Base-by-base conservation (phyloP, 2,888 invertebrate genomes). In the Agrotis exclamationis region DNA sequence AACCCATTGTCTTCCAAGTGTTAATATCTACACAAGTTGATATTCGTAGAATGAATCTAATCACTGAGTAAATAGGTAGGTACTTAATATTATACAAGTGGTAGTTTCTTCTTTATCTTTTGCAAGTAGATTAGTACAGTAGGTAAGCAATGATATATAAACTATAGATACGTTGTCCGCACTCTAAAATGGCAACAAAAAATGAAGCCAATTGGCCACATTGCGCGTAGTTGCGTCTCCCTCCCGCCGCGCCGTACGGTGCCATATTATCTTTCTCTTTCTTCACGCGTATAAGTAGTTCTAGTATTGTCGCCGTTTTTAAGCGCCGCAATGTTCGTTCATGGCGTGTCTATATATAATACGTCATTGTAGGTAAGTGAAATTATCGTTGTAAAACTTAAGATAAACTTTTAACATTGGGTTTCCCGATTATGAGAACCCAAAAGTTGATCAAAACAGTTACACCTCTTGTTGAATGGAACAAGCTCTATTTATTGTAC, bases 401-500 rank as follows among this genome's bases (percentile, higher is more conserved):
- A 56, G 39, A 44, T 20, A 44, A 45, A n/a, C 22, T 28, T 53
- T 45, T 67, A 28, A 66, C n/a, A 50, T 14, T 67, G 18, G 47
- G 11, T 11, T 62, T 44, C 13, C 44, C 48, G 44, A 24, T n/a
- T n/a, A n/a, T 60, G 45, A 56, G 59, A 69, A 33, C 51, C 47
- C 39, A 44, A 70, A 62, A 53, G 22, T 16, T 0, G 53, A 45
- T 16, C n/a, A 68, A 57, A 47, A 73, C 60, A 76, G 22, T 47
- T 13, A 39, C 20, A 59, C 13, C 16, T 48, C 39, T 56, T 70
- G 50, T 70, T 56, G 13, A 62, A 56, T 14, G 22, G 11, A 48
- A 79, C 60, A 66, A 60, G 68, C 53, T 54, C 56, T 76, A 54
- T 76, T 63, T 62, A 63, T 65, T 66, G 58, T 70, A 39, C n/a